Evolutionary conservation across 2,888 invertebrate genomes (phyloP), one percentile per base, ranked within the genome.

Genomic region (Drosophila anceps): DNA sequence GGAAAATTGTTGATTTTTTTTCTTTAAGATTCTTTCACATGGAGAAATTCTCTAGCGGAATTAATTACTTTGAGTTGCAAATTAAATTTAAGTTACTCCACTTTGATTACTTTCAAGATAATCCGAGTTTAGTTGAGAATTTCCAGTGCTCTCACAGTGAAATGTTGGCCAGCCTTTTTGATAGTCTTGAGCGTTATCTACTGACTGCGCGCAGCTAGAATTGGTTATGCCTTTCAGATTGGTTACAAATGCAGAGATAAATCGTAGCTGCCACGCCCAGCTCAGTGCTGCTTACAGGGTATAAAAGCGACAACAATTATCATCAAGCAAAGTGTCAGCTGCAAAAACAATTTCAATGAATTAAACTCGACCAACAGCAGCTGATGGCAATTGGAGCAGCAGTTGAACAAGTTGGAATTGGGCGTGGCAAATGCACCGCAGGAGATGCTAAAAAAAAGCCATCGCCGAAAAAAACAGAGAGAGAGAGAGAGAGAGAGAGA

Each of bases 321-420:
- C 48, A 35, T 39, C 69, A 70, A 63, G 67, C 54, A 79, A 76
- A 73, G 54, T 79, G 80, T 65, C 81, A 76, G 51, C 60, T 60
- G 71, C 76, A 67, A 39, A 35, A 39, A 37, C 39, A 39, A 51
- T 50, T 50, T 10, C 31, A 33, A 33, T 50, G 63, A 33, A 74
- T 82, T 81, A 67, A 83, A 83, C 83, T 79, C 62, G 48, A 51
- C 66, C 65, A 60, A 54, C 53, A 59, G 74, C 79, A 81, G 68
- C 75, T 72, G 75, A 60, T 79, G 79, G 73, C 70, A 76, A 65
- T 48, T 48, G 44, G 76, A 59, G 31, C 69, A 75, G 55, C 50
- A 59, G 20, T 20, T 29, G 58, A 35, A 20, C 58, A 62, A 54
- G 15, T 46, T 27, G 66, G 31, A 20, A 55, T 54, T 35, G 54